Conservation (phyloP, 2,797 vertebrate species). For the Acrossocheilus wenchowensis region DNA sequence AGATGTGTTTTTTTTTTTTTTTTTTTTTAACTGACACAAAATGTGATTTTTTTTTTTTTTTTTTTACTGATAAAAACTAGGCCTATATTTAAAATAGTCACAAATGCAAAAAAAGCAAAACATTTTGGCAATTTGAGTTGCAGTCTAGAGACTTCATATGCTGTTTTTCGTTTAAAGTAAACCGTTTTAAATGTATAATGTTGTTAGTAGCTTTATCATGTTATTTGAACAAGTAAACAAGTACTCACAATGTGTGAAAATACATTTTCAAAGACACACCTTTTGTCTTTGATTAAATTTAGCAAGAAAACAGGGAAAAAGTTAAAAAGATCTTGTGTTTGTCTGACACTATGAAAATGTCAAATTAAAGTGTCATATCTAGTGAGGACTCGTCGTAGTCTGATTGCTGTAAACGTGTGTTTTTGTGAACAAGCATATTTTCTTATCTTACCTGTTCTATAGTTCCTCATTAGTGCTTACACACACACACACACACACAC, state of each 20-base stretch:
- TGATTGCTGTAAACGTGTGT: neutral
- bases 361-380: neutral
- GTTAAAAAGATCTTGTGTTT: neutral
- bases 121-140: neutral
- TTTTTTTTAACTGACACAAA: neutral
- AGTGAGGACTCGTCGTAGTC: neutral
- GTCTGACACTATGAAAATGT: neutral
- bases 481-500: constrained; percentile 23
- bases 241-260: neutral
- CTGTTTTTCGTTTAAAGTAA: neutral
- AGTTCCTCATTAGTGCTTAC: constrained; percentile 34
- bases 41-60: neutral
- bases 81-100: neutral
- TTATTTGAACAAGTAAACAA: neutral
- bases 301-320: neutral
- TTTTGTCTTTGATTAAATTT: neutral
- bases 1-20: neutral
- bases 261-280: neutral
- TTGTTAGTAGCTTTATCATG: neutral
- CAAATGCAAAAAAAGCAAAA: too few species aligned
- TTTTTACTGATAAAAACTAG: too few species aligned
- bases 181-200: neutral
- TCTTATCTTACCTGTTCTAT: constrained; percentile 7
- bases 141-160: neutral
- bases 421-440: constrained; percentile 7